Evolutionary conservation across 2,888 invertebrate species (phyloP), one percentile per base, ranked within the genome.

Genomic region (Megaustenia siamemsis): DNA sequence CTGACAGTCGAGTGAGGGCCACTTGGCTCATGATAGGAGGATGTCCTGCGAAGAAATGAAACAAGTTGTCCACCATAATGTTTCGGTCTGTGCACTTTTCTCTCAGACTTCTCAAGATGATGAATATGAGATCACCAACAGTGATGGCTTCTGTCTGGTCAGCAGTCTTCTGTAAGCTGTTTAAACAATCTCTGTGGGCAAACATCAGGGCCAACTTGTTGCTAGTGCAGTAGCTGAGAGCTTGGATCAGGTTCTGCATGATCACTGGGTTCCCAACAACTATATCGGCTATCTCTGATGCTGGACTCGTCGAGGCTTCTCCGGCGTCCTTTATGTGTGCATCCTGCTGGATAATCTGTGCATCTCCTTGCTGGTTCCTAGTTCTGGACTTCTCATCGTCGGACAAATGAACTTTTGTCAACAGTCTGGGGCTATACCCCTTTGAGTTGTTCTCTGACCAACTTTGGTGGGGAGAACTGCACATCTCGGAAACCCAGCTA

Each of bases 111-210:
- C 96, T 95, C 82, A 98, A 95, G 88, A 98, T 95, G 94, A 97
- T 96, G 92, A 97, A 97, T n/a, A 98, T 96, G 35, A 97, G 97
- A 92, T 98, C 98, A 1, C 97, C 97, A 81, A 97, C 96, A 0
- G 97, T 96, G 45, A 96, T 95, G 15, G 96, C 96, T 15, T 95
- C 95, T 10, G 83, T 81, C 28, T 85, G 85, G 45, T 85, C 85
- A 3, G 66, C 81, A 8, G 76, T 81, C 32, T 81, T 85, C 86
- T 91, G 91, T 82, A 93, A 91, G 63, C 91, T 90, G 76, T 89
- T 90, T 75, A 91, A 90, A 78, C 91, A 89, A 40, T 92, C 91
- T 68, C 92, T 90, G 76, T 95, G 95, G 0, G 95, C 95, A 28
- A 96, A 94, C 86, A 96, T 94, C 95, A 96, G 95, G 8, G 96